Evolutionary conservation across 92 coral and sea anemone genomes (phyloP).

Genomic region (Epizoanthus rinbou): DNA sequence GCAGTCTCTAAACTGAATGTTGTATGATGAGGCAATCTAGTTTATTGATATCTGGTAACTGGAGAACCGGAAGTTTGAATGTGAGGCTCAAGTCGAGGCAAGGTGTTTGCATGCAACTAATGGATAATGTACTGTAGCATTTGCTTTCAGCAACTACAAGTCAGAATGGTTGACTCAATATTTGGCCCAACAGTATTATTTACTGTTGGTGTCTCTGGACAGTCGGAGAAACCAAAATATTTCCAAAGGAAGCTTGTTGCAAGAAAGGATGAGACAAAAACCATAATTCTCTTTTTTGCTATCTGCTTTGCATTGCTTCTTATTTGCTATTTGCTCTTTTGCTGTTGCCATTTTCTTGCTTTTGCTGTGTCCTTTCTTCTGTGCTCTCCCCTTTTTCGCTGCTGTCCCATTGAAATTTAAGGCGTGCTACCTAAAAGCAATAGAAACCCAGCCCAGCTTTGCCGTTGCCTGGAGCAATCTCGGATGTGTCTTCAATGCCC

Average conservation of each 20-base stretch:
- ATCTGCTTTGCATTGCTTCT: slow-evolving; percentile 45
- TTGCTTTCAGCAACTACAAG: slow-evolving; percentile 69
- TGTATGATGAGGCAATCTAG: slow-evolving; percentile 2
- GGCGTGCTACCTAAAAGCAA: slow-evolving; percentile 99
- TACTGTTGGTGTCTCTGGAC: slow-evolving; percentile 22
- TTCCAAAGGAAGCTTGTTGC: slow-evolving; percentile 67
- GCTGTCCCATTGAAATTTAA: slow-evolving; percentile 78
- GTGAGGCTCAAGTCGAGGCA: slow-evolving; percentile 47
- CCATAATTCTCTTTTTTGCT: slow-evolving; percentile 94
- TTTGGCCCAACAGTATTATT: slow-evolving; percentile 3
- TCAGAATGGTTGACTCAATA: slow-evolving; percentile 36
- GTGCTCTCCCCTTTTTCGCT: slow-evolving; percentile 84
- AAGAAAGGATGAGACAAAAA: slow-evolving; percentile 98
- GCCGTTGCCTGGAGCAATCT: slow-evolving; percentile 99
- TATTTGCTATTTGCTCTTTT: slow-evolving; percentile 84
- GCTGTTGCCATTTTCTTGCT: slow-evolving; percentile 69
- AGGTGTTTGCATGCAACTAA: slow-evolving; percentile 67
- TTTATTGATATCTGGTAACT: slow-evolving; percentile 22
- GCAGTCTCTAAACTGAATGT: slow-evolving; percentile 11
- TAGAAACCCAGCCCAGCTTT: slow-evolving; percentile 99
- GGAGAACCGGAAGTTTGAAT: background rate
- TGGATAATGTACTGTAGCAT: slow-evolving; percentile 55
- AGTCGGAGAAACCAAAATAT: slow-evolving; percentile 49
- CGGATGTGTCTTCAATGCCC: slow-evolving; percentile 99
- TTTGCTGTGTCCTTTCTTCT: slow-evolving; percentile 74